Evolutionary conservation across 2,888 invertebrate species (phyloP).

Genomic region (Chloroclysta siterata): DNA sequence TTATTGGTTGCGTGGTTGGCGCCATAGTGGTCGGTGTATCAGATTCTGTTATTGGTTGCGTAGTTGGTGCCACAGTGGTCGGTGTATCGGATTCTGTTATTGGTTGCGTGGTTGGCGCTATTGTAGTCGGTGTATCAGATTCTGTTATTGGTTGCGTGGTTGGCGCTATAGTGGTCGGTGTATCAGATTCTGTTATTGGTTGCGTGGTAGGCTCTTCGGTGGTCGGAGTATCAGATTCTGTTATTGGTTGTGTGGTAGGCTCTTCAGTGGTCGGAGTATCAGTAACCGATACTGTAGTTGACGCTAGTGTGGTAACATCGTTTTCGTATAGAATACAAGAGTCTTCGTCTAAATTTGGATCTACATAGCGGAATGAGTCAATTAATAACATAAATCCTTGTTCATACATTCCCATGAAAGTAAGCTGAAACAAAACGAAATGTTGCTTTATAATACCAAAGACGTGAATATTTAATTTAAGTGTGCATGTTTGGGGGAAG

Average conservation of each 20-base stretch:
- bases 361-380: constrained; percentile 63
- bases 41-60: constrained; percentile 1
- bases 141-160: neutral
- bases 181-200: constrained; percentile 2
- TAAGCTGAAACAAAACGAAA: constrained; percentile 53
- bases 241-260: constrained; percentile 22
- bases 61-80: constrained; percentile 6
- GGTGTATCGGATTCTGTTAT: constrained; percentile 23
- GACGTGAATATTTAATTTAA: too few relatives aligned
- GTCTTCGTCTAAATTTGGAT: constrained; percentile 44
- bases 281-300: constrained; percentile 1
- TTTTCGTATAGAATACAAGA: constrained; percentile 53
- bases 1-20: too few relatives aligned
- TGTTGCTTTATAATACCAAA: too few relatives aligned
- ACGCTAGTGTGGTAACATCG: neutral
- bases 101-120: constrained; percentile 1
- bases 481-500: too few relatives aligned
- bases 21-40: constrained; percentile 8
- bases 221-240: too few relatives aligned
- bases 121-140: neutral
- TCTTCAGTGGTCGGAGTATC: neutral
- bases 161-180: neutral
- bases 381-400: constrained; percentile 50
- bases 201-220: too few relatives aligned
- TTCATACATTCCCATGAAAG: constrained; percentile 52